Percentiles rank a stretch among this genome's conserved stretches.
phyloP scores from a whole-genome alignment of 2,888 invertebrate species.

The Lycocerus yunnanus region DNA sequence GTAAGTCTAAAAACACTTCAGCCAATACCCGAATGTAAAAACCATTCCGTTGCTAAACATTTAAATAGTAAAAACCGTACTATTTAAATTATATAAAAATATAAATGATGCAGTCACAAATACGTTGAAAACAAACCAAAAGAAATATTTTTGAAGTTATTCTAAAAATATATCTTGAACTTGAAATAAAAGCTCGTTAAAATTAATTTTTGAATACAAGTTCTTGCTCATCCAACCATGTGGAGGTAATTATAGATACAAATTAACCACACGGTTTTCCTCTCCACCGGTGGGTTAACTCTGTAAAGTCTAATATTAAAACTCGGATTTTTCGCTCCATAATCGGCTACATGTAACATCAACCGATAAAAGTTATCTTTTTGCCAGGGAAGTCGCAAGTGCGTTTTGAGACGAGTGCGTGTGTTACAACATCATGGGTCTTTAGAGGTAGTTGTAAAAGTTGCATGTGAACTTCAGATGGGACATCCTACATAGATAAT shows the following conservation, averaged over 20 bases:
- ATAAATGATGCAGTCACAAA: background rate
- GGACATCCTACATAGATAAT: too few species aligned
- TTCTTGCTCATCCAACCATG: background rate
- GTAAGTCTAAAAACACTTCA: too few species aligned
- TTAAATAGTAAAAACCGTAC: background rate
- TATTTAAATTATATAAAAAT: background rate
- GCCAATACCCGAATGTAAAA: too few species aligned
- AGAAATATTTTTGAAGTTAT: background rate
- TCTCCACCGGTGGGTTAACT: background rate
- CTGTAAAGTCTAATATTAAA: background rate
- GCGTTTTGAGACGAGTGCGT: too few species aligned
- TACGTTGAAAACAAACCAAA: background rate
- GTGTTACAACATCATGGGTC: too few species aligned
- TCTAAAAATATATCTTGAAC: background rate
- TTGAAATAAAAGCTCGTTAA: background rate
- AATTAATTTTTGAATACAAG: background rate
- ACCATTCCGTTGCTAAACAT: too few species aligned
- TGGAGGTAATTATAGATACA: background rate
- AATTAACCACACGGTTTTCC: background rate
- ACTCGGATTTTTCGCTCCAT: too few species aligned
- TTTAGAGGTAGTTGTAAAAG: too few species aligned
- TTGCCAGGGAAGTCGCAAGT: too few species aligned
- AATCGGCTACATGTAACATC: too few species aligned
- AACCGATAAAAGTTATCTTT: too few species aligned
- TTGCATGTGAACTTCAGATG: too few species aligned